phyloP scores from a whole-genome alignment of 1,140 invertebrate genomes.

The Acromyrmex echinatior region DNA sequence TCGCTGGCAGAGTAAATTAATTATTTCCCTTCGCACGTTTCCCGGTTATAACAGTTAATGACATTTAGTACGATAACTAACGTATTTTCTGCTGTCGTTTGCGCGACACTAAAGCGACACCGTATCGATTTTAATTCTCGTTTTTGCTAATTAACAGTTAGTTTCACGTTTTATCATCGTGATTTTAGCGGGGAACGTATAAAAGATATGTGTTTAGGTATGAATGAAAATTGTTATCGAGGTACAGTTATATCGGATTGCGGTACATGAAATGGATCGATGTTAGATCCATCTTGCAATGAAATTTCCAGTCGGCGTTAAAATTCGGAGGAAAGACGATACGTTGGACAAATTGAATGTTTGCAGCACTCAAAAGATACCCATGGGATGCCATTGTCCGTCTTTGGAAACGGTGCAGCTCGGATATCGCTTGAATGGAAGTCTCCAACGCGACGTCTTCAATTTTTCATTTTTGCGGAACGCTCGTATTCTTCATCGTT shows the following conservation, averaged over 20 bases:
- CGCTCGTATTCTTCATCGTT: conserved; percentile 21
- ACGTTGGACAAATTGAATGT: conserved; percentile 83
- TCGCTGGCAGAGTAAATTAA: conserved; percentile 49
- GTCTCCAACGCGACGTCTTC: conserved; percentile 35
- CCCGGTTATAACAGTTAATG: conserved; percentile 52
- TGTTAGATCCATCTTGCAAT: conserved; percentile 25
- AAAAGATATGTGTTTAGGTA: neutral
- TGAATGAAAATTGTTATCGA: neutral
- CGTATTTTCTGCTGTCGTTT: conserved; percentile 48
- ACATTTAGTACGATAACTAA: conserved; percentile 58
- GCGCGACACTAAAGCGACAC: conserved; percentile 30
- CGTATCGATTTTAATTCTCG: conserved; percentile 55
- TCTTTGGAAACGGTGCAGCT: conserved; percentile 35
- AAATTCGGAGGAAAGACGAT: conserved; percentile 83
- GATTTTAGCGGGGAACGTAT: conserved; percentile 13
- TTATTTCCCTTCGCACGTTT: conserved; percentile 57
- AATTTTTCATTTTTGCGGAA: conserved; percentile 46
- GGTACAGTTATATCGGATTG: conserved; percentile 37
- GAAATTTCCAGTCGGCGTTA: conserved; percentile 78
- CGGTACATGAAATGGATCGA: conserved; percentile 58
- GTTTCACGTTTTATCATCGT: conserved; percentile 7
- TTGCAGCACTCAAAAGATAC: conserved; percentile 69
- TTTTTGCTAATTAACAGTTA: conserved; percentile 41
- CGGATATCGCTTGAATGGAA: conserved; percentile 52
- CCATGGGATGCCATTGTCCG: conserved; percentile 47